Evolutionary conservation across 2,888 invertebrate species (phyloP), one percentile per base, ranked within the genome.

Genomic region (Syrphus vitripennis): DNA sequence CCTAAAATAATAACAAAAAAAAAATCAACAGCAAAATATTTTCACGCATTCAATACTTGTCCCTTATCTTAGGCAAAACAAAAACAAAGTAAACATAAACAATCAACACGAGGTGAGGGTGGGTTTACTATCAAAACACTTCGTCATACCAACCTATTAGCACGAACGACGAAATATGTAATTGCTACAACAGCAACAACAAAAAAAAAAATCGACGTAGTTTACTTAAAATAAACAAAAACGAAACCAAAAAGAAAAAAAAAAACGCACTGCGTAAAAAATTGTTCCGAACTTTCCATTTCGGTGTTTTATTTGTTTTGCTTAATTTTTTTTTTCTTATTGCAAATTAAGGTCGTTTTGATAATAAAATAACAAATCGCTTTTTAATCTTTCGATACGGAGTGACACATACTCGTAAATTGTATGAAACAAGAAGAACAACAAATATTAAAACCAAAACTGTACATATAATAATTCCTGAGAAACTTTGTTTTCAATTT

Each of bases 221-320:
- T 84, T 84, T 67, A 71, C 53, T 67, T 53, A 72, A 71, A 26
- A 53, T 31, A 74, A 37, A 71, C 71, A 53, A 72, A 65, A 26
- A 34, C n/a, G 61, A 29, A 75, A 34, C 42, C 29, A 70, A 24
- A 53, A 40, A 24, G 71, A 65, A 21, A 53, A 34, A 34, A 71
- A 48, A 74, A 40, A 24, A 63, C 50, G 67, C 70, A 83, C 69
- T 84, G 80, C 80, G 84, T 72, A 80, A 79, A n/a, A n/a, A n/a
- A 84, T 67, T 80, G 45, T 76, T 61, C 48, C 40, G 14, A 80
- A 80, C 76, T 84, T 84, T 84, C 71, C 31, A 24, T 34, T 80
- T 76, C 48, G 19, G 37, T 16, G 6, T 21, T 57, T n/a, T 19
- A 2, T 26, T 48, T 29, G 1, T 55, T 40, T 61, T 70, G 1